These are phyloP conservation scores for Pogonocichla stellata DNA, from an alignment of 2,113 vertebrate species.

Conservation along the genomic window DNA sequence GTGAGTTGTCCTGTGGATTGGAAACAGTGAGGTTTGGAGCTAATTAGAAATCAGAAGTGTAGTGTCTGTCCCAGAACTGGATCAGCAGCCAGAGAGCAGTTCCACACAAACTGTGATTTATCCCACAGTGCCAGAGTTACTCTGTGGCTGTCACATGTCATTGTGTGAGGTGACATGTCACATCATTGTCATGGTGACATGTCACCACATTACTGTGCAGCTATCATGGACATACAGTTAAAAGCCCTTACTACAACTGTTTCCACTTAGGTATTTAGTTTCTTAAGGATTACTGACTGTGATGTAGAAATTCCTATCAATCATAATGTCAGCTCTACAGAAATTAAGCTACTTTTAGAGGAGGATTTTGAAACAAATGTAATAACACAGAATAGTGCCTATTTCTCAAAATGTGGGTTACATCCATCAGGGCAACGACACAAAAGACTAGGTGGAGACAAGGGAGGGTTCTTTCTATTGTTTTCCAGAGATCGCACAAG, in stretches of 20 bases:
- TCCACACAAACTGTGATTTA: conserved; percentile 11
- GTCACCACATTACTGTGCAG: conserved; percentile 25
- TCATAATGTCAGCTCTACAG: conserved; percentile 49
- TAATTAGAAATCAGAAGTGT: not conserved
- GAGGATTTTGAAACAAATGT: conserved; percentile 58
- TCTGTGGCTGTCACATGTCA: conserved; percentile 58
- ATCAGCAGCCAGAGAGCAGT: not conserved
- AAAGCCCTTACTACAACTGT: conserved; percentile 47
- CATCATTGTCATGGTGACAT: conserved; percentile 61
- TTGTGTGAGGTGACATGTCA: conserved; percentile 49
- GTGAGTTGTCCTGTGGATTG: not conserved
- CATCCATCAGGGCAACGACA: conserved; percentile 41
- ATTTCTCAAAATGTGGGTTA: conserved; percentile 52
- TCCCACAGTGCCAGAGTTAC: not conserved
- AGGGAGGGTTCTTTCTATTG: conserved; percentile 19
- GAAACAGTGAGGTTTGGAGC: not conserved
- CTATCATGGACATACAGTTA: conserved; percentile 31
- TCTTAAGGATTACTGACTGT: conserved; percentile 61
- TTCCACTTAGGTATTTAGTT: conserved; percentile 62
- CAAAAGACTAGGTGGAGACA: conserved; percentile 27
- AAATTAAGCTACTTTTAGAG: conserved; percentile 61
- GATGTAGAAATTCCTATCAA: conserved; percentile 67
- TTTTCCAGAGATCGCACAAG: not conserved
- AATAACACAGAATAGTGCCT: conserved; percentile 35
- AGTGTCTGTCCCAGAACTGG: not conserved